Conservation (phyloP, 2,888 invertebrate genomes). For the Linyphia triangularis region DNA sequence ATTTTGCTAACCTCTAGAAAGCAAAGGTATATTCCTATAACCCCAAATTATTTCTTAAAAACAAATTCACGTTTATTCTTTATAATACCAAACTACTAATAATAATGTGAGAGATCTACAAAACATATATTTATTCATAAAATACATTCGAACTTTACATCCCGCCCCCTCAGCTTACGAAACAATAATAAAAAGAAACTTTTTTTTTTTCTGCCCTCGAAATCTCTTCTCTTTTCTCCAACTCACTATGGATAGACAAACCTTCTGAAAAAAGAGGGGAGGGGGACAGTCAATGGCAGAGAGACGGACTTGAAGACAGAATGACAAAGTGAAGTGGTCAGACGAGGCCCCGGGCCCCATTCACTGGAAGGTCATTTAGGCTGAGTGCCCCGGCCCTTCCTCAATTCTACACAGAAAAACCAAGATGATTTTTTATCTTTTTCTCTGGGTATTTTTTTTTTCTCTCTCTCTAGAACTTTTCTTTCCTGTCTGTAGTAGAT, state of each 20-base stretch:
- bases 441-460: background rate
- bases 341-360: constrained; percentile 55
- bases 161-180: constrained; percentile 4
- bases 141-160: constrained; percentile 12
- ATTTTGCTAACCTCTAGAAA: too few species aligned
- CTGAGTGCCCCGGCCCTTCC: constrained; percentile 67
- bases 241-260: constrained; percentile 21
- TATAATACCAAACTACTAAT: too few species aligned
- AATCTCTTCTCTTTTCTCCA: constrained; percentile 2
- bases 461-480: constrained; percentile 18
- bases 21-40: too few species aligned
- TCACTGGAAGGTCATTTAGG: constrained; percentile 71
- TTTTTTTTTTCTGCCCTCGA: constrained; percentile 1
- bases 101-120: too few species aligned
- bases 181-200: constrained; percentile 44
- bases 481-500: constrained; percentile 24
- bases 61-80: too few species aligned
- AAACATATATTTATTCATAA: too few species aligned
- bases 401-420: constrained; percentile 41
- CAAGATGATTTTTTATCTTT: constrained; percentile 13
- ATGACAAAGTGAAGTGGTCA: constrained; percentile 74
- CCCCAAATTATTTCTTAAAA: too few species aligned
- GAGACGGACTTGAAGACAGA: constrained; percentile 35
- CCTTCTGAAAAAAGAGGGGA: background rate
- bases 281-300: constrained; percentile 7